phyloP scores from a whole-genome alignment of 2,888 invertebrate genomes.

The Phorcus lineatus region DNA sequence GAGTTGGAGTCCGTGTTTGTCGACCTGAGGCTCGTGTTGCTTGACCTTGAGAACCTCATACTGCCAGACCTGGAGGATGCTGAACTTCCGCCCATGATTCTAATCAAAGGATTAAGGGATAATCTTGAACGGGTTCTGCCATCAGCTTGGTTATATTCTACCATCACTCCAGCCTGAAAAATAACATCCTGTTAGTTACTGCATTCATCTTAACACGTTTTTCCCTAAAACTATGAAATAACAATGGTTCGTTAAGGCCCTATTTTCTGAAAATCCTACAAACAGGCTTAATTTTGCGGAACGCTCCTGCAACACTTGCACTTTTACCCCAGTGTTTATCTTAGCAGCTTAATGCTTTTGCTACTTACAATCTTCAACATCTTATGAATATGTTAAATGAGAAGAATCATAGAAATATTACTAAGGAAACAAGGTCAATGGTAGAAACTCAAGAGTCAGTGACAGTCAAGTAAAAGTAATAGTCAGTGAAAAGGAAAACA shows the following conservation, averaged over 20 bases:
- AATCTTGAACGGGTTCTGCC: conserved; percentile 37
- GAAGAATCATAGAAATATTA: too few species aligned
- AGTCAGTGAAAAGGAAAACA: too few species aligned
- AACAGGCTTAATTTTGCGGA: too few species aligned
- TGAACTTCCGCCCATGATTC: conserved; percentile 43
- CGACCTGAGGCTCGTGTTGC: conserved; percentile 55
- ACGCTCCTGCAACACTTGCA: too few species aligned
- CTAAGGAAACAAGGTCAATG: too few species aligned
- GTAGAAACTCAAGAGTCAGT: too few species aligned
- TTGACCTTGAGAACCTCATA: conserved; percentile 53
- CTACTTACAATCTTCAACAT: too few species aligned
- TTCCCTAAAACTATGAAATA: background rate
- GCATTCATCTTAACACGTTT: background rate
- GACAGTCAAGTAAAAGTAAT: too few species aligned
- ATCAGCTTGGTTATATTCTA: conserved; percentile 42
- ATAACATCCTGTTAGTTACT: background rate
- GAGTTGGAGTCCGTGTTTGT: conserved; percentile 39
- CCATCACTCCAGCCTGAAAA: conserved; percentile 49
- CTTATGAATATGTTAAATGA: too few species aligned
- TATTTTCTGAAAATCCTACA: too few species aligned
- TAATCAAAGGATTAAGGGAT: conserved; percentile 43
- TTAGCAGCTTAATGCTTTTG: too few species aligned
- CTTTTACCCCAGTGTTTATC: too few species aligned
- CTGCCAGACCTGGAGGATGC: conserved; percentile 45
- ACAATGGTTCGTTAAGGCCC: background rate